These are phyloP conservation scores for Entomobrya proxima DNA, from an alignment of 2,888 invertebrate genomes.

Conservation along the genomic window DNA sequence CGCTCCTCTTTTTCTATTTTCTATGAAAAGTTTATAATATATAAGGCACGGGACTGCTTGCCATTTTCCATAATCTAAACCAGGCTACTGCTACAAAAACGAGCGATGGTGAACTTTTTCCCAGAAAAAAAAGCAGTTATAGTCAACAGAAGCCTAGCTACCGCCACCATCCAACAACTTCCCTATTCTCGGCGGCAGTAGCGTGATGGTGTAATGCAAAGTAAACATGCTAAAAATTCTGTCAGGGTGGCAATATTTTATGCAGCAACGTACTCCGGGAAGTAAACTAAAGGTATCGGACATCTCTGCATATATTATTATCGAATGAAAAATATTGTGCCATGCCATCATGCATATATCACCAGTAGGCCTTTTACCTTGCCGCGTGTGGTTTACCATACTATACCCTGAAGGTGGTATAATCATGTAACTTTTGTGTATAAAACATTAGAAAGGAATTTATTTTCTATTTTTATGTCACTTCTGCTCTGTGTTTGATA, in stretches of 20 bases:
- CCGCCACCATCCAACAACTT: no score
- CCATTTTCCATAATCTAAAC: constrained; percentile 4
- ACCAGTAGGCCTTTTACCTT: background rate
- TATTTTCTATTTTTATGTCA: background rate
- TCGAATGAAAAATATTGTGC: constrained; percentile 13
- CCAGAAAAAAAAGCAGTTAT: background rate
- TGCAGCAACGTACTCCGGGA: background rate
- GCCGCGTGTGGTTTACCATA: background rate
- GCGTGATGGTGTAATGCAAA: constrained; percentile 29
- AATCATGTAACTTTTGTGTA: background rate
- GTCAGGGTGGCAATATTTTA: constrained; percentile 43
- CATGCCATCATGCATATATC: background rate
- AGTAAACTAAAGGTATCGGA: constrained; percentile 17
- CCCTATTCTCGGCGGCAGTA: background rate
- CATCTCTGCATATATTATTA: constrained; percentile 41
- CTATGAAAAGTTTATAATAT: background rate
- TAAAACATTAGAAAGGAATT: background rate
- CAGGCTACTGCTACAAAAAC: background rate
- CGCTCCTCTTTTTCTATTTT: background rate
- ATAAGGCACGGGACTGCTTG: background rate
- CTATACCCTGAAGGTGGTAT: background rate
- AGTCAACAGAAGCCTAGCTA: no score
- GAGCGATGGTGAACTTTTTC: background rate
- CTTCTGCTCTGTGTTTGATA: background rate
- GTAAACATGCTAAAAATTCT: constrained; percentile 32